Conservation (phyloP, 2,797 vertebrate species). For the Sphenopsis melanotis region DNA sequence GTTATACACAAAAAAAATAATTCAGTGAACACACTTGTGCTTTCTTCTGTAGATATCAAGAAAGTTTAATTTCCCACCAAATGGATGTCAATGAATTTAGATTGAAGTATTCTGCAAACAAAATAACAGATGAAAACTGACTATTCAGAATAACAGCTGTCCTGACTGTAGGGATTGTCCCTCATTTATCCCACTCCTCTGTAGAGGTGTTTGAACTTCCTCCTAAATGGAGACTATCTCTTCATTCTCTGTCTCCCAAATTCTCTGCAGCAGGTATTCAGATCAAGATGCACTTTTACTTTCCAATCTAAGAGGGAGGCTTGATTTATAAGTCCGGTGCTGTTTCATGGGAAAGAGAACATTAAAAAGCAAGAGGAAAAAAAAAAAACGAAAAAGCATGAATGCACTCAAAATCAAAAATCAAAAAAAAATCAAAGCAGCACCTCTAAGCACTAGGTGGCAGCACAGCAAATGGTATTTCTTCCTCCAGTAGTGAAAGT, state of each 20-base stretch:
- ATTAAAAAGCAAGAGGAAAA: not conserved
- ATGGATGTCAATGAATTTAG: not conserved
- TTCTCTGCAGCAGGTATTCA: not conserved
- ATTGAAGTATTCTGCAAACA: not conserved
- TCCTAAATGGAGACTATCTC: not conserved
- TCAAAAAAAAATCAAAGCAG: too few relatives aligned
- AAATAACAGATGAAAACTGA: not conserved
- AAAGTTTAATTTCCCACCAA: not conserved
- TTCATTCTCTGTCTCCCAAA: not conserved
- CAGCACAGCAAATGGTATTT: constrained; percentile 59
- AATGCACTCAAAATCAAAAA: not conserved
- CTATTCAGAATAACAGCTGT: not conserved
- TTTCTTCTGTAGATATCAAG: not conserved
- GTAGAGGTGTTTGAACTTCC: not conserved
- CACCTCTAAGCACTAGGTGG: constrained; percentile 50
- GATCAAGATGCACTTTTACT: not conserved
- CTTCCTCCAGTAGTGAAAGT: not conserved
- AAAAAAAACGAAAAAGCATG: too few relatives aligned
- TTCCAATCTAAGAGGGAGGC: not conserved
- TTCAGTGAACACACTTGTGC: not conserved
- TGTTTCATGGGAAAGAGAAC: not conserved
- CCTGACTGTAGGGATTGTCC: not conserved
- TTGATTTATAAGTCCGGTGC: not conserved
- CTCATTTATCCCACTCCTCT: not conserved
- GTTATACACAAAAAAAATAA: not conserved